Base-by-base conservation (phyloP, 2,888 invertebrate species). In the Pyralis farinalis region DNA sequence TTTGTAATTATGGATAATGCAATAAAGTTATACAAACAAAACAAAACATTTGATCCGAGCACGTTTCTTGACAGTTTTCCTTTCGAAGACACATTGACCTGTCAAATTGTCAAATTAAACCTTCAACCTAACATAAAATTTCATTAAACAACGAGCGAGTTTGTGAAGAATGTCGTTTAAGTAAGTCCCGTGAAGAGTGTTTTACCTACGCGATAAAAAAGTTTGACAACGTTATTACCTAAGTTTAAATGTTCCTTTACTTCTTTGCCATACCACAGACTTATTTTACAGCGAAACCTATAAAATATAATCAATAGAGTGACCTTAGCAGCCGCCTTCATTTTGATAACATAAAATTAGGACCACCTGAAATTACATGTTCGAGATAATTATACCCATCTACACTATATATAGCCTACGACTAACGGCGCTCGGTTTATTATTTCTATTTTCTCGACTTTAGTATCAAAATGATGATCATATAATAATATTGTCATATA, bases 71-170 rank as follows among this genome's bases (percentile, higher is more conserved):
- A 16, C 4, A 4, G 16, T 4, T 16, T 31, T 34, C 34, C 34
- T 30, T 36, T 40, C 16, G 27, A 48, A 43, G 50, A 58, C 35
- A 12, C 52, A 57, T 48, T 34, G 44, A 51, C 55, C 55, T 58
- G 65, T 62, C 65, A 59, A 62, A 64, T 66, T 58, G 65, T 62
- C 65, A 59, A 62, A 64, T 66, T 55, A 60, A 61, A 63, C 60
- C 60, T 55, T 46, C 49, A 42, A 53, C 53, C 47, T 53, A 50
- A 54, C 52, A 51, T 47, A 51, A 55, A 66, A 61, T 60, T 63
- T 59, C 51, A 65, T 63, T 63, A 65, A 62, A 63, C 56, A 59
- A 62, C 53, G 53, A 35, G 35, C 46, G 69, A 67, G 47, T 68
- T 68, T 47, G 21, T 41, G 41, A 57, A 60, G 47, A 46, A 65